phyloP scores from a whole-genome alignment of 2,113 vertebrate species.

The Siniperca chuatsi region DNA sequence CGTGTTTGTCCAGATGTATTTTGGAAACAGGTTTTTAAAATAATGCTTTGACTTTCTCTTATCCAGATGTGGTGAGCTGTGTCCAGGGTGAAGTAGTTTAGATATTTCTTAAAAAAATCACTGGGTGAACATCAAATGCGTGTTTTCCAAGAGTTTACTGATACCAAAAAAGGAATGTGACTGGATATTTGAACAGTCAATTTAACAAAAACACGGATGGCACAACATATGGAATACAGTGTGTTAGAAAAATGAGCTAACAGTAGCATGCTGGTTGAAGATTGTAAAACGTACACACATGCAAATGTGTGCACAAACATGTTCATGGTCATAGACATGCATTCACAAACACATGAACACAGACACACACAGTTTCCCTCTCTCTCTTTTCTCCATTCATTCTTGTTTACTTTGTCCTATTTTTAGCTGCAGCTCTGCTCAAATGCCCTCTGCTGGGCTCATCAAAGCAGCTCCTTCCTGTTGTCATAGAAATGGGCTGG shows the following conservation, averaged over 20 bases:
- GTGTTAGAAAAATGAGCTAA: background rate
- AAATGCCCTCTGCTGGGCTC: conserved; percentile 56
- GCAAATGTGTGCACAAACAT: background rate
- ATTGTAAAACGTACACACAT: background rate
- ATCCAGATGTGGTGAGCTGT: background rate
- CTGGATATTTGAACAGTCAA: background rate
- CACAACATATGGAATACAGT: background rate
- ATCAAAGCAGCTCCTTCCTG: conserved; percentile 60
- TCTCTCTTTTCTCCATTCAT: background rate
- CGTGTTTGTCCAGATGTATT: background rate
- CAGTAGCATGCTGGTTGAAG: background rate
- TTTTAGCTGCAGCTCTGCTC: conserved; percentile 59
- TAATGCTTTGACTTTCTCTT: background rate
- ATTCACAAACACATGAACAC: conserved; percentile 5
- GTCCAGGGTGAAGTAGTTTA: background rate
- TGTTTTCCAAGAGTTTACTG: background rate
- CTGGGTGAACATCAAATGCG: background rate
- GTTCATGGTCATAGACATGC: background rate
- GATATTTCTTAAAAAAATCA: background rate
- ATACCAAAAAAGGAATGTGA: background rate
- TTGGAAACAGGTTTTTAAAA: background rate
- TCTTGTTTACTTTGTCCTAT: conserved; percentile 58
- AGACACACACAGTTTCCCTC: background rate
- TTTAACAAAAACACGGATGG: background rate
- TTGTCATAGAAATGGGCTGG: conserved; percentile 75